Evolutionary conservation across 1,140 invertebrate species (phyloP).

Genomic region (Atta cephalotes): DNA sequence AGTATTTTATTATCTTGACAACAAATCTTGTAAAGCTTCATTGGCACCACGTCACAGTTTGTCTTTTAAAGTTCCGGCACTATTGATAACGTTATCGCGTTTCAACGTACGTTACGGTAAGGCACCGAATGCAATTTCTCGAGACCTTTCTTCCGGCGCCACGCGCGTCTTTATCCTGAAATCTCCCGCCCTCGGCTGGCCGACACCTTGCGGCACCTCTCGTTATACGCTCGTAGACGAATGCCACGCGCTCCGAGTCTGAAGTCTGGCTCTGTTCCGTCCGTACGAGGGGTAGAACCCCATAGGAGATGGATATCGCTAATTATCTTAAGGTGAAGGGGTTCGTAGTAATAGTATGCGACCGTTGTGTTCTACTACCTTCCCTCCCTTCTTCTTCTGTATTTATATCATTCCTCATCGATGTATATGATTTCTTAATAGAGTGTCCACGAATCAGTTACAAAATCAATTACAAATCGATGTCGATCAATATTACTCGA

Average conservation of each 20-base stretch:
- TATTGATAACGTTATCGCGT: neutral
- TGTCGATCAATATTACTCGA: neutral
- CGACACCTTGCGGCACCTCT: conserved; percentile 74
- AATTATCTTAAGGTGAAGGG: conserved; percentile 73
- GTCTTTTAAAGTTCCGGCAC: neutral
- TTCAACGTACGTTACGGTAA: conserved; percentile 2
- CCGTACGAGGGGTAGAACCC: conserved; percentile 61
- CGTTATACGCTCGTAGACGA: conserved; percentile 55
- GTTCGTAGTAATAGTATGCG: conserved; percentile 52
- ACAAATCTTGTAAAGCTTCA: neutral
- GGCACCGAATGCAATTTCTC: neutral
- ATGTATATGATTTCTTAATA: neutral
- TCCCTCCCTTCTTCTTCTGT: neutral
- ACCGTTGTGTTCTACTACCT: conserved; percentile 70
- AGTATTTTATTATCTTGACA: neutral
- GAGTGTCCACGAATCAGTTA: neutral
- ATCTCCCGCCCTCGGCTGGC: conserved; percentile 63
- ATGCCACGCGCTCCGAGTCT: conserved; percentile 69
- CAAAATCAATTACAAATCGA: conserved; percentile 5
- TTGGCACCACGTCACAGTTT: neutral
- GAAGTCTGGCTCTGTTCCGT: conserved; percentile 23
- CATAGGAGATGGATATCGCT: conserved; percentile 74
- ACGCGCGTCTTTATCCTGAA: conserved; percentile 67
- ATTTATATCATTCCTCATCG: neutral
- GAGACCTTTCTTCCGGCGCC: conserved; percentile 45